Conservation (phyloP, 2,797 vertebrate species). For the Odontamblyopus rebecca region DNA sequence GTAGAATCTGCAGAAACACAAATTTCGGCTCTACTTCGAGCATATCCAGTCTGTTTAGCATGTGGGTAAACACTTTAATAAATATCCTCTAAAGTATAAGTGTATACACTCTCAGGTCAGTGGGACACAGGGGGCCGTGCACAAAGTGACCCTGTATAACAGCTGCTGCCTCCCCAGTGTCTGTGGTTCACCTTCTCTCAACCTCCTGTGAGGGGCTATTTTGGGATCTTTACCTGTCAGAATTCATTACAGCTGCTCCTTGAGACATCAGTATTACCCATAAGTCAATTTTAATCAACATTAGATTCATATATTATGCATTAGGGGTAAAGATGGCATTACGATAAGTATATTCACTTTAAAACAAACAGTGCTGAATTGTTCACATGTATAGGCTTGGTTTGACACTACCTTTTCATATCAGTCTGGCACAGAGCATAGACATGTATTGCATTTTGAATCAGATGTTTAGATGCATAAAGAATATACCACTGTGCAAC, state of each 20-base stretch:
- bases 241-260: not conserved
- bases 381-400: too few relatives aligned
- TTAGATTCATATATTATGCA: not conserved
- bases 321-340: not conserved
- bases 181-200: not conserved
- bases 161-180: conserved; percentile 5
- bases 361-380: too few relatives aligned
- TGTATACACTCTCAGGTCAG: not conserved
- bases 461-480: not conserved
- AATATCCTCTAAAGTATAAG: not conserved
- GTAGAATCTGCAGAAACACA: not conserved
- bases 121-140: not conserved
- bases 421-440: not conserved
- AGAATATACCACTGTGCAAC: not conserved
- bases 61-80: not conserved
- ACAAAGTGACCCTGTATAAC: conserved; percentile 5
- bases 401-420: not conserved
- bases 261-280: not conserved
- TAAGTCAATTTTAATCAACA: not conserved
- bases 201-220: not conserved
- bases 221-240: not conserved
- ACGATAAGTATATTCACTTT: too few relatives aligned
- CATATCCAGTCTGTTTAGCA: not conserved
- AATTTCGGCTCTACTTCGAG: not conserved
- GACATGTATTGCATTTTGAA: not conserved